These are phyloP conservation scores for Mongoloraphidia duomilia DNA, from an alignment of 2,888 invertebrate genomes.

Conservation along the genomic window DNA sequence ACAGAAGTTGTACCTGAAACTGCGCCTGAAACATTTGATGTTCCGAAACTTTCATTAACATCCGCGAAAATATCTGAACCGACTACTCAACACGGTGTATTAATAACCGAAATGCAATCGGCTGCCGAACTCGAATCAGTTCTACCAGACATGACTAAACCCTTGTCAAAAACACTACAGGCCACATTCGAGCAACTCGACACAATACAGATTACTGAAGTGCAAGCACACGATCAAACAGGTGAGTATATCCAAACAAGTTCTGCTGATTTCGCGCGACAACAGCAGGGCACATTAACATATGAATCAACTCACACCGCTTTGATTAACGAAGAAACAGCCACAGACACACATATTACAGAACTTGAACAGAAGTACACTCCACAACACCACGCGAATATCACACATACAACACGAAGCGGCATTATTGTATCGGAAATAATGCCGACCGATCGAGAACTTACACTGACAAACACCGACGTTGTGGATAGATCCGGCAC, in stretches of 20 bases:
- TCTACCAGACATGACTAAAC: conserved; percentile 27
- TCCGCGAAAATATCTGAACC: conserved; percentile 22
- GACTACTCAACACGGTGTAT: conserved; percentile 30
- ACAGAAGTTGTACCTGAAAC: conserved; percentile 25
- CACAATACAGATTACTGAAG: conserved; percentile 31
- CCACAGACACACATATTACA: conserved; percentile 21
- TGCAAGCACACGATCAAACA: conserved; percentile 31
- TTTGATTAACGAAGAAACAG: conserved; percentile 6
- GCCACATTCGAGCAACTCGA: conserved; percentile 26
- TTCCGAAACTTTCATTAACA: conserved; percentile 13
- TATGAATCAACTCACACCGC: conserved; percentile 11
- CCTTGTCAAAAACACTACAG: conserved; percentile 30
- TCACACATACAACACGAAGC: conserved; percentile 20
- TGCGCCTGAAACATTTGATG: conserved; percentile 16
- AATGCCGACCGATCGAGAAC: conserved; percentile 2
- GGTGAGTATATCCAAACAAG: conserved; percentile 29
- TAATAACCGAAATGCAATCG: conserved; percentile 33
- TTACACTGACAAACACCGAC: not conserved
- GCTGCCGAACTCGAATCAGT: conserved; percentile 33
- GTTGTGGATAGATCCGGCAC: no score
- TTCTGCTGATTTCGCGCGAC: not conserved
- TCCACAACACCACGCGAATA: conserved; percentile 27
- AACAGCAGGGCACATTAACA: conserved; percentile 10
- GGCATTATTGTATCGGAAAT: not conserved
- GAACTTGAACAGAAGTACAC: conserved; percentile 20